Base-by-base conservation (phyloP, 2,113 vertebrate genomes). In the Loxodonta africana region DNA sequence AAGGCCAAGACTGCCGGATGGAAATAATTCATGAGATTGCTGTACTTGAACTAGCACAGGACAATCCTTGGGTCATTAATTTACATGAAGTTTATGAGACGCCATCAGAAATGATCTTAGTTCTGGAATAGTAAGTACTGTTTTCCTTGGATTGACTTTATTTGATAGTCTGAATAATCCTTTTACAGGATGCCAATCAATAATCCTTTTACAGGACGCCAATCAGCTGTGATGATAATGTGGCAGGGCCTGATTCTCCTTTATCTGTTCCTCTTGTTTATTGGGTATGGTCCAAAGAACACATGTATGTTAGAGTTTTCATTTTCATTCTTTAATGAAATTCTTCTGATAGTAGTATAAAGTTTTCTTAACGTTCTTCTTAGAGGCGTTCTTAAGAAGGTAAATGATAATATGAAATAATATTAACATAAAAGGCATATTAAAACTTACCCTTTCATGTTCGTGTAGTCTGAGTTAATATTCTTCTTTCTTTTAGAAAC, bases 11-110 rank as follows among this genome's bases (percentile, higher is more conserved):
- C 86, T 99, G 99, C 98, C 99, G 99, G 73, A 98, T 98, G 98
- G 99, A 99, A 98, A 99, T 99, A 98, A 98, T 99, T 90, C 99
- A 99, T 0, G 99, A 99, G 98, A 99, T 99, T 57, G 99, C 99
- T 4, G 99, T 99, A 90, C 99, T 99, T 95, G 99, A 99, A 98
- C 96, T 99, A 51, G 99, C 99, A 63, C 99, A 99, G 60, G 98
- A 98, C 76, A 99, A 98, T 98, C 99, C 99, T 6, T 99, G 99
- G 97, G 99, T 99, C 90, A 99, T 99, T 98, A 99, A 99, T 0
- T 98, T 99, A 95, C 99, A 99, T 17, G 99, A 99, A 98, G 99
- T 99, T 97, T 99, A 99, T 91, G 99, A 99, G 97, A 99, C 99
- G 73, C 97, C 97, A 0, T 97, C 98, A 2, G 99, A 99, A 98